Base-by-base conservation (phyloP, 1,140 invertebrate species). In the Drosophila parvula region DNA sequence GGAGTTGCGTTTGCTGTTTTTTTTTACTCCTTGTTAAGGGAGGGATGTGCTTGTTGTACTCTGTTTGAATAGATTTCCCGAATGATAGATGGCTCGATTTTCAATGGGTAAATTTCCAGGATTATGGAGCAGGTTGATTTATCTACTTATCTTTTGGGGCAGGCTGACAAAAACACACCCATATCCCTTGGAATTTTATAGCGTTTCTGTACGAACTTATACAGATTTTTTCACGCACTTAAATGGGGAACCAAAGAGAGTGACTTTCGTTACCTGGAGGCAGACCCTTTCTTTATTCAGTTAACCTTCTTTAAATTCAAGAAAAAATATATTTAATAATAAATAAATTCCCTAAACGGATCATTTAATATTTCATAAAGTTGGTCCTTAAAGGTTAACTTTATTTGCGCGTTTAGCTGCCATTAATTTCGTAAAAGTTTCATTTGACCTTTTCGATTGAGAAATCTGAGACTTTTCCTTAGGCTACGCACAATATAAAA, bases 1-100 rank as follows among this genome's bases (percentile, higher is more conserved):
- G 50, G 55, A 68, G 30, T 71, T 36, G 27, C 30, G 27, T 22
- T 27, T 32, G 36, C 5, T 8, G n/a, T 28, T 36, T 38, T 8
- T 22, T 28, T 36, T 38, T 27, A 38, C 10, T 55, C 34, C 51
- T 36, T 36, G 28, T 40, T 27, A 14, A 22, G 28, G 10, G 18
- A 22, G 8, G 12, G 28, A 12, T 12, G 14, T 28, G 14, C 55
- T 18, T 59, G 71, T 59, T 68, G 40, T 48, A 60, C 47, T 48
- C 68, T 32, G 27, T 59, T 68, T 40, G 43, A 48, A 57, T 51
- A 34, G 68, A 73, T 73, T 71, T 50, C 38, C 44, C 53, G 36
- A 41, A 71, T 71, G 69, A 71, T 71, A 71, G 69, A 71, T 71
- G 67, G 67, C 44, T 50, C 67, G 69, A 59, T 71, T 59, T 71